Evolutionary conservation across 2,113 vertebrate species (phyloP).

Genomic region (Genyomyrus donnyi): DNA sequence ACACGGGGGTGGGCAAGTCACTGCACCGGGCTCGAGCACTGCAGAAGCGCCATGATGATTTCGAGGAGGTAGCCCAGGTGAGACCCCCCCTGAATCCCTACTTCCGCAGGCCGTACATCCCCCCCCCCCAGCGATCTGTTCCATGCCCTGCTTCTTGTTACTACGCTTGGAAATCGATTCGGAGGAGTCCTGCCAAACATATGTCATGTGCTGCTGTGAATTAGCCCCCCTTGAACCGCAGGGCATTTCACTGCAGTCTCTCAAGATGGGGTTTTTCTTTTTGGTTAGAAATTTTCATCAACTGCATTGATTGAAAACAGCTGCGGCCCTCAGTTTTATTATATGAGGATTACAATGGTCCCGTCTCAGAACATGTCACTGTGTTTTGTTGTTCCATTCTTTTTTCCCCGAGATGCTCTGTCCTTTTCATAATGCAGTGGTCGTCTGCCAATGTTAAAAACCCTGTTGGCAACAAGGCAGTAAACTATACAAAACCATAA

Average conservation of each 20-base stretch:
- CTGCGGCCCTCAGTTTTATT: neutral
- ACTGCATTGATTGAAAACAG: constrained; percentile 16
- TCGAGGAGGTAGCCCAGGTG: constrained; percentile 80
- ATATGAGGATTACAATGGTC: neutral
- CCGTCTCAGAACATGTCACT: neutral
- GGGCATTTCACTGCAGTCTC: neutral
- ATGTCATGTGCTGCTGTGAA: neutral
- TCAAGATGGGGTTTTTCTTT: neutral
- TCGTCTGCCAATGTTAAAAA: neutral
- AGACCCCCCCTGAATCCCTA: constrained; percentile 24
- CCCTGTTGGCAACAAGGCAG: neutral
- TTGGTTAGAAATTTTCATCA: constrained; percentile 5
- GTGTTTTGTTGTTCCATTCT: neutral
- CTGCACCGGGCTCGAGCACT: constrained; percentile 69
- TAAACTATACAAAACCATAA: neutral
- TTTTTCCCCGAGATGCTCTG: neutral
- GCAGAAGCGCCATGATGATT: constrained; percentile 76
- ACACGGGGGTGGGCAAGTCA: constrained; percentile 75
- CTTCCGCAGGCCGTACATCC: neutral
- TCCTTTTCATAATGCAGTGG: neutral
- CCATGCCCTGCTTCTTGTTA: neutral
- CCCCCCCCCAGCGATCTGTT: neutral
- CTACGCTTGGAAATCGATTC: neutral
- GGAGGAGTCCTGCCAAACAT: neutral
- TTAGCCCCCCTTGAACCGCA: neutral